A percentile compares a stretch with the other conserved stretches of the same genome.
Conservation (phyloP, 2,888 invertebrate genomes). For the Scaptomyza tumidula region DNA sequence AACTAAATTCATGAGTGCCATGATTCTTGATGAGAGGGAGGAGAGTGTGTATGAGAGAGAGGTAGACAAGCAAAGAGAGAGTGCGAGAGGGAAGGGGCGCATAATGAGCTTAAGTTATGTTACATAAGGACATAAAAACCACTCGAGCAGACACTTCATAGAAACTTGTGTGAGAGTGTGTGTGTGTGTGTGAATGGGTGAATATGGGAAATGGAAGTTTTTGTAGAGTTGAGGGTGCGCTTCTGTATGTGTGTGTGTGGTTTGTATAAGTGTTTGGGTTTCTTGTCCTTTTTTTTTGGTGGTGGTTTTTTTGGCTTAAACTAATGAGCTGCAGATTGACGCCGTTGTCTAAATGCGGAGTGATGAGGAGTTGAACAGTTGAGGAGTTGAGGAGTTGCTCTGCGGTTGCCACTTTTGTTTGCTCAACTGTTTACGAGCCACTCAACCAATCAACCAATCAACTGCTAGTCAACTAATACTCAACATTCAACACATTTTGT, state of each 20-base stretch:
- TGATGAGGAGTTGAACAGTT: neutral
- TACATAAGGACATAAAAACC: constrained; percentile 79
- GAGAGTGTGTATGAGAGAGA: neutral
- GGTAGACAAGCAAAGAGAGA: neutral
- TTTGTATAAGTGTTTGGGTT: constrained; percentile 21
- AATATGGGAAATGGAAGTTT: constrained; percentile 7
- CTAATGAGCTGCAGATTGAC: constrained; percentile 75
- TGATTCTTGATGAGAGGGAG: constrained; percentile 55
- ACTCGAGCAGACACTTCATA: constrained; percentile 77
- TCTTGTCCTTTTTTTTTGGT: constrained; percentile 31
- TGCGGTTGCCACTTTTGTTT: constrained; percentile 68
- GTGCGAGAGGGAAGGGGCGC: constrained; percentile 11
- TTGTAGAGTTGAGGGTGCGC: constrained; percentile 23
- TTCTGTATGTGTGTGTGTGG: constrained; percentile 10
- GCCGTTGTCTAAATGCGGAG: constrained; percentile 35
- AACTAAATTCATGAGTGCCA: constrained; percentile 81
- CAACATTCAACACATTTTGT: constrained; percentile 25
- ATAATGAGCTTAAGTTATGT: constrained; percentile 80
- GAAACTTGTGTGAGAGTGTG: neutral
- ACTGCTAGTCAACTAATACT: constrained; percentile 20
- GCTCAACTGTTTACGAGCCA: constrained; percentile 74
- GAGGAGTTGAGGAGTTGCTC: constrained; percentile 11
- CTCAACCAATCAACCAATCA: constrained; percentile 51
- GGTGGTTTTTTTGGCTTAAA: constrained; percentile 68
- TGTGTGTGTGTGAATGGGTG: neutral